These are phyloP conservation scores for Ophiothrix spiculata DNA, from an alignment of 35 echinoderm and acorn worm genomes.

Conservation along the genomic window DNA sequence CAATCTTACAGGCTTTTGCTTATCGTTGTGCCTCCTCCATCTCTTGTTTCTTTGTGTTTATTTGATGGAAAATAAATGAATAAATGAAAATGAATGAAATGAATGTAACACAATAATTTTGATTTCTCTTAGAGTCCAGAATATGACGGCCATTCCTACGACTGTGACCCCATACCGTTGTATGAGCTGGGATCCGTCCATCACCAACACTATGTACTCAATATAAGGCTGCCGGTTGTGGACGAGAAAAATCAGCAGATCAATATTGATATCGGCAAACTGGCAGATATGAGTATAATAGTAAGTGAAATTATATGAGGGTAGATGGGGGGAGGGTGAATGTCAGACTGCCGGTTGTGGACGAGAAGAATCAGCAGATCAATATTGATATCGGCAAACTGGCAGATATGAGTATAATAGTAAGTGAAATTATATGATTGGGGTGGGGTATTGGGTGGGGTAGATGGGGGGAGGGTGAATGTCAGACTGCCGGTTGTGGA, in stretches of 20 bases:
- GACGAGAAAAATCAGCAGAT: conserved; percentile 16
- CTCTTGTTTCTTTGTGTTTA: too few relatives aligned
- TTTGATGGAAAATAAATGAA: too few relatives aligned
- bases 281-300: conserved; percentile 53
- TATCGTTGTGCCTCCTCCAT: too few relatives aligned
- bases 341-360: neutral
- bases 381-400: neutral
- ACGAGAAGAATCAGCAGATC: neutral
- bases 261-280: conserved; percentile 62
- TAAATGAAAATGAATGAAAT: too few relatives aligned
- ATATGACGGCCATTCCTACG: conserved; percentile 44
- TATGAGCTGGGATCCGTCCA: conserved; percentile 91
- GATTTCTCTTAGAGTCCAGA: conserved; percentile 23
- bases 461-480: too few relatives aligned
- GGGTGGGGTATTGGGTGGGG: too few relatives aligned
- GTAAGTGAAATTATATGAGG: conserved; percentile 38
- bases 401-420: neutral
- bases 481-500: too few relatives aligned
- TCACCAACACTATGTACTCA: conserved; percentile 87
- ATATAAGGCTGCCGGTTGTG: conserved; percentile 69
- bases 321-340: neutral
- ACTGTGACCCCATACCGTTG: conserved; percentile 82
- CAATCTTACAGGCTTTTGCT: too few relatives aligned
- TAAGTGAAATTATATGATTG: neutral
- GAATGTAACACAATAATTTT: too few relatives aligned